phyloP scores from a whole-genome alignment of 2,113 vertebrate genomes.

The Nycticryphes semicollaris region DNA sequence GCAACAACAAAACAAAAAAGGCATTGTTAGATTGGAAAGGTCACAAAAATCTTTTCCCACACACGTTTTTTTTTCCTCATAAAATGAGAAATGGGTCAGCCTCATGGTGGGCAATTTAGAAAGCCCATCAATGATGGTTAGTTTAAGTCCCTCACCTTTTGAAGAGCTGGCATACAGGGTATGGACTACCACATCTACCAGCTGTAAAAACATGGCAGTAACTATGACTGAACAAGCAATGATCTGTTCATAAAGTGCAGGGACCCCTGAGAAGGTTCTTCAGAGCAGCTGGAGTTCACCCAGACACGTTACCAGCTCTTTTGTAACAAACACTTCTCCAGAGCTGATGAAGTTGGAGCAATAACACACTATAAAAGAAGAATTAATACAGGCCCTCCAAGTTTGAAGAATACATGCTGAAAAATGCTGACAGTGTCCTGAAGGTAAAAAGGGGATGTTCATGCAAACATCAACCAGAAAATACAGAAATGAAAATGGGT shows the following conservation, averaged over 20 bases:
- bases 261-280: background rate
- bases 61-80: background rate
- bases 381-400: background rate
- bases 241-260: background rate
- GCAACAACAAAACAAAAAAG: conserved; percentile 44
- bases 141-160: background rate
- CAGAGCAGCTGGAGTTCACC: background rate
- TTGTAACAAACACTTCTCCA: background rate
- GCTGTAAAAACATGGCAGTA: background rate
- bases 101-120: background rate
- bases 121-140: background rate
- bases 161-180: background rate
- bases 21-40: background rate
- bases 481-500: background rate
- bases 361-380: background rate
- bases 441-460: background rate
- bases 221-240: background rate
- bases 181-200: background rate
- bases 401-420: background rate
- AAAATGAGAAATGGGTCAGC: background rate
- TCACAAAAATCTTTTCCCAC: background rate
- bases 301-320: background rate
- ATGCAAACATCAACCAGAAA: background rate
- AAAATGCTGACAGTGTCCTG: background rate
- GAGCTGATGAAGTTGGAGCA: background rate